Conservation (phyloP, 2,113 vertebrate genomes). For the Centropristis striata region DNA sequence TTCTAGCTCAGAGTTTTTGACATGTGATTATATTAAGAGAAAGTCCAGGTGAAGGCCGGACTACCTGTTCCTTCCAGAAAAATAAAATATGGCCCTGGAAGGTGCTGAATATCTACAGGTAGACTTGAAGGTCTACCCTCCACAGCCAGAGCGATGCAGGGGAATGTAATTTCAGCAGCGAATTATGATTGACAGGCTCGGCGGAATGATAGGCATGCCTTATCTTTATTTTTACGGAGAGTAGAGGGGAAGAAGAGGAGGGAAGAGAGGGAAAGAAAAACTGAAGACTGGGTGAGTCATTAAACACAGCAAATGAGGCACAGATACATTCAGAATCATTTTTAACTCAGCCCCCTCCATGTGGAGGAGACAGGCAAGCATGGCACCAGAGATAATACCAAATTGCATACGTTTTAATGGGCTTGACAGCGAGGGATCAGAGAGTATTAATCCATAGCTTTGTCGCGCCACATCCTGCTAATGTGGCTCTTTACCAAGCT, state of each 20-base stretch:
- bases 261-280: background rate
- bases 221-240: slow-evolving; percentile 62
- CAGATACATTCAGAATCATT: slow-evolving; percentile 69
- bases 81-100: slow-evolving; percentile 21
- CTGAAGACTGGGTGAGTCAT: slow-evolving; percentile 60
- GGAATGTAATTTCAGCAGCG: slow-evolving; percentile 62
- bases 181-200: slow-evolving; percentile 73
- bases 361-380: slow-evolving; percentile 45
- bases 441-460: slow-evolving; percentile 76
- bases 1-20: slow-evolving; percentile 16
- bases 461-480: slow-evolving; percentile 66
- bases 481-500: slow-evolving; percentile 71
- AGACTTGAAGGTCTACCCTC: slow-evolving; percentile 30
- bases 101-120: slow-evolving; percentile 24
- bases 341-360: slow-evolving; percentile 50
- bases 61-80: slow-evolving; percentile 12
- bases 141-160: background rate
- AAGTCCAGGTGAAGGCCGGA: slow-evolving; percentile 12
- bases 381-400: slow-evolving; percentile 72
- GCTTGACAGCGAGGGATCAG: slow-evolving; percentile 73
- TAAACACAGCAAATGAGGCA: slow-evolving; percentile 68
- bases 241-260: slow-evolving; percentile 14
- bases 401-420: slow-evolving; percentile 79
- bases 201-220: slow-evolving; percentile 63
- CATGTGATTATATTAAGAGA: slow-evolving; percentile 28